These are phyloP conservation scores for Uloborus plumipes DNA, from an alignment of 2,888 invertebrate species.

Conservation along the genomic window DNA sequence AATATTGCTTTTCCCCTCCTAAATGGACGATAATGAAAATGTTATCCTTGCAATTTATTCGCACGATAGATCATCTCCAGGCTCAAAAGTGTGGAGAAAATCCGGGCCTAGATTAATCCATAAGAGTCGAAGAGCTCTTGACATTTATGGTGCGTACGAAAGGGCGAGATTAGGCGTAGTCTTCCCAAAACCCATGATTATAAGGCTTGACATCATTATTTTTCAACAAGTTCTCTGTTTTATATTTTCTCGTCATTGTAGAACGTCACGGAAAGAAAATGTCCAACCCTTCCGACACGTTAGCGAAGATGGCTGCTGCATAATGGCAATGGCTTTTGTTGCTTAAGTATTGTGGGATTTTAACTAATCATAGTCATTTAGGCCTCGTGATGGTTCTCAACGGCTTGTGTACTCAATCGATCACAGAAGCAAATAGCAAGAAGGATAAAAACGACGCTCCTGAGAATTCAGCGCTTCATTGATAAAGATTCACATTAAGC, in stretches of 20 bases:
- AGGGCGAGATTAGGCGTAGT: slow-evolving; percentile 39
- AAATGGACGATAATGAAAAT: slow-evolving; percentile 29
- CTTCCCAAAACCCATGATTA: slow-evolving; percentile 34
- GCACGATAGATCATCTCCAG: slow-evolving; percentile 12
- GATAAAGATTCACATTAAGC: no score
- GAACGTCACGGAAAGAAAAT: slow-evolving; percentile 27
- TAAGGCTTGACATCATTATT: slow-evolving; percentile 40
- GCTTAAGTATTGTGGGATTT: slow-evolving; percentile 10
- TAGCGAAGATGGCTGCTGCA: slow-evolving; percentile 3
- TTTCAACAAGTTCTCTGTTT: slow-evolving; percentile 43
- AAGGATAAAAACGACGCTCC: no score
- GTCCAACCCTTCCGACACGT: slow-evolving; percentile 31
- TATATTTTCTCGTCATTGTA: slow-evolving; percentile 29
- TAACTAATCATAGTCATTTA: slow-evolving; percentile 20
- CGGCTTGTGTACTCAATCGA: slow-evolving; percentile 5
- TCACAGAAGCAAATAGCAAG: slow-evolving; percentile 1
- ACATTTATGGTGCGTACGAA: slow-evolving; percentile 33
- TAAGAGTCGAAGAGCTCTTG: slow-evolving; percentile 16
- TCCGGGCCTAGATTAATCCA: slow-evolving; percentile 20
- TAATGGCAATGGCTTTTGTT: slow-evolving; percentile 26
- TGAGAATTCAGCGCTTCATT: no score
- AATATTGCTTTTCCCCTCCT: slow-evolving; percentile 10
- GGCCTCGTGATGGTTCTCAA: slow-evolving; percentile 19
- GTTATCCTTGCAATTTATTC: slow-evolving; percentile 28
- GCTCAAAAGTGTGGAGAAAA: slow-evolving; percentile 6